Evolutionary conservation across 1,140 invertebrate genomes (phyloP), one percentile per base, ranked within the genome.

Genomic region (Venturia canescens): DNA sequence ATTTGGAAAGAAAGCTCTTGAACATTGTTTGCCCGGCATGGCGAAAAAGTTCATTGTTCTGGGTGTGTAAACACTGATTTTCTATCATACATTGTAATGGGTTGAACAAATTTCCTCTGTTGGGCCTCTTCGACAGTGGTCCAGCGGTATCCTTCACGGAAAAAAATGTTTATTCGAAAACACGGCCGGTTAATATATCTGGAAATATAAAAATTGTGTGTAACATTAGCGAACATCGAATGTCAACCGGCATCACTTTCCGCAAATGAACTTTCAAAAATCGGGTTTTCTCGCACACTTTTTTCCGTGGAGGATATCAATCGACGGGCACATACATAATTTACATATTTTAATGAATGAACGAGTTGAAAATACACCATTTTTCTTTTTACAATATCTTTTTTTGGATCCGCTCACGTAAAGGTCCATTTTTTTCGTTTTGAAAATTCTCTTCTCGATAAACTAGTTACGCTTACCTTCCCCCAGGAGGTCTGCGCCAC

Each of bases 101-200:
- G 38, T 44, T 44, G 38, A 57, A 57, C 21, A 57, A 57, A 57
- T 57, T 57, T 18, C 53, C 53, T 57, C 21, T 57, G 53, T 23
- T 66, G 60, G 60, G 60, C 60, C 21, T 66, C 60, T 66, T 66
- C 60, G 60, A 66, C 26, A 29, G 60, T 66, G 60, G 26, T 66
- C 60, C 60, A 23, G 60, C 60, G 15, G 60, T 23, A 66, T 66
- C 60, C 60, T 66, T 66, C 60, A 66, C 60, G 60, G 60, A 66
- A 66, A 66, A 66, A 66, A 66, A 23, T 29, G 23, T 66, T 66
- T 66, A 66, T 66, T 23, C 23, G 60, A 66, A 66, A 66, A 66
- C 60, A 66, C 4, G 60, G 60, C 60, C 26, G 60, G n/a, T 2
- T 29, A 26, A 66, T 66, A 66, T 63, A 63, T 63, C 60, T 63